Evolutionary conservation across 2,113 vertebrate species (phyloP).

Genomic region (Anser cygnoides): DNA sequence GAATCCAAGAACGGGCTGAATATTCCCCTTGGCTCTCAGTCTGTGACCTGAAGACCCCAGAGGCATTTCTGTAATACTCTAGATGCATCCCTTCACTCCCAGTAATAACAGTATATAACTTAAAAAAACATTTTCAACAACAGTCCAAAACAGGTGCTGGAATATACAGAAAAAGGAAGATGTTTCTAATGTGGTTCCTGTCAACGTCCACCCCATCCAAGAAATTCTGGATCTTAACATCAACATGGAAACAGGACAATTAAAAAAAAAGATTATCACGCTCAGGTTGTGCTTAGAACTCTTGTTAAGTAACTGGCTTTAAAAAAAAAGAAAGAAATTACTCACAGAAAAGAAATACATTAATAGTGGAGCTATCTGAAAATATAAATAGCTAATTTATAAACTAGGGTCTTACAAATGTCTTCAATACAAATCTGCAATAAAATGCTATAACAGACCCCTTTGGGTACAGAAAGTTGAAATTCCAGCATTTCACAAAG

Average conservation of each 20-base stretch:
- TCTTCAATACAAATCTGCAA: not conserved
- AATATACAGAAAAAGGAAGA: not conserved
- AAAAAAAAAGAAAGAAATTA: not conserved
- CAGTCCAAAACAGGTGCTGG: not conserved
- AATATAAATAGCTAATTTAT: not conserved
- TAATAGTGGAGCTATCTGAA: not conserved
- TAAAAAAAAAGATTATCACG: not conserved
- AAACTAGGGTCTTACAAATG: not conserved
- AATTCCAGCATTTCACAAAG: not conserved
- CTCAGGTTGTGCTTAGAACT: not conserved
- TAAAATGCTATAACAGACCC: not conserved
- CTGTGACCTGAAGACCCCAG: not conserved
- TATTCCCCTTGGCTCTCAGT: not conserved
- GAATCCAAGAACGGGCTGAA: not conserved
- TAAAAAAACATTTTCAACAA: not conserved
- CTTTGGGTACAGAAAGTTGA: fast-evolving
- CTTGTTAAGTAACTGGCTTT: not conserved
- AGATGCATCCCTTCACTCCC: not conserved
- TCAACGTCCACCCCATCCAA: not conserved
- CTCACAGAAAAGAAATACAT: not conserved
- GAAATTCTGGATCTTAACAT: not conserved
- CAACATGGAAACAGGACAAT: not conserved
- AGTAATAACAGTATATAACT: no score
- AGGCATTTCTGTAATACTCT: not conserved
- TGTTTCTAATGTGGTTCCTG: not conserved